phyloP scores from a whole-genome alignment of 2,888 invertebrate species.

The Drosophila acutilabella region DNA sequence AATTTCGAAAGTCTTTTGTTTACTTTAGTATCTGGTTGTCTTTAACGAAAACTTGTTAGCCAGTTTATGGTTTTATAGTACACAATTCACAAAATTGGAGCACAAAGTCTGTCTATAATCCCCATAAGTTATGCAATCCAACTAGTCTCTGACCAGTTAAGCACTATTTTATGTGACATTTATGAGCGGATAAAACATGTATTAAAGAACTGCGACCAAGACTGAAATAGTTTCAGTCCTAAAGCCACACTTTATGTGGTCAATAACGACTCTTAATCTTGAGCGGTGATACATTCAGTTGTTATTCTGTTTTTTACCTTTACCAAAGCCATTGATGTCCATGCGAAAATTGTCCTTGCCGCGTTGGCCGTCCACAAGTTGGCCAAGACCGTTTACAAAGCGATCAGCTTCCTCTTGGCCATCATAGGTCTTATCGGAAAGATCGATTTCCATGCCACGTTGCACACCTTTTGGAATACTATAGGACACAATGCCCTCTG shows the following conservation, averaged over 20 bases:
- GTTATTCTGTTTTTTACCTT: constrained; percentile 86
- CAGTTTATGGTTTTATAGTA: not conserved
- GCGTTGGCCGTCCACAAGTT: constrained; percentile 91
- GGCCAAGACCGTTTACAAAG: constrained; percentile 90
- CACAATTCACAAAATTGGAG: not conserved
- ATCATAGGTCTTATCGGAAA: constrained; percentile 92
- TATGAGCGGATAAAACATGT: constrained; percentile 30
- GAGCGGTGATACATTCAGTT: constrained; percentile 9
- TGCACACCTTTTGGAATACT: constrained; percentile 90
- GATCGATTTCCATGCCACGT: constrained; percentile 90
- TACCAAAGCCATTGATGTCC: constrained; percentile 88
- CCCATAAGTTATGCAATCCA: constrained; percentile 14
- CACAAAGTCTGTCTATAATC: not conserved
- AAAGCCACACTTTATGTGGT: constrained; percentile 34
- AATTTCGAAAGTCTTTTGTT: not conserved
- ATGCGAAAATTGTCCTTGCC: constrained; percentile 91
- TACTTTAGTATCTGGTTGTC: not conserved
- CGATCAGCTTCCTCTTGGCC: constrained; percentile 88
- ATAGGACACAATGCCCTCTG: constrained; percentile 92
- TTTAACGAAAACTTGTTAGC: constrained; percentile 5
- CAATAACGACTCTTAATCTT: constrained; percentile 18
- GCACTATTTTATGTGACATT: constrained; percentile 48
- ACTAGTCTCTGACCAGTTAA: constrained; percentile 26
- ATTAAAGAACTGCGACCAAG: constrained; percentile 1
- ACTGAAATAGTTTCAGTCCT: constrained; percentile 16